Conservation (phyloP, 2,888 invertebrate genomes). For the Linnaemya vulpina region DNA sequence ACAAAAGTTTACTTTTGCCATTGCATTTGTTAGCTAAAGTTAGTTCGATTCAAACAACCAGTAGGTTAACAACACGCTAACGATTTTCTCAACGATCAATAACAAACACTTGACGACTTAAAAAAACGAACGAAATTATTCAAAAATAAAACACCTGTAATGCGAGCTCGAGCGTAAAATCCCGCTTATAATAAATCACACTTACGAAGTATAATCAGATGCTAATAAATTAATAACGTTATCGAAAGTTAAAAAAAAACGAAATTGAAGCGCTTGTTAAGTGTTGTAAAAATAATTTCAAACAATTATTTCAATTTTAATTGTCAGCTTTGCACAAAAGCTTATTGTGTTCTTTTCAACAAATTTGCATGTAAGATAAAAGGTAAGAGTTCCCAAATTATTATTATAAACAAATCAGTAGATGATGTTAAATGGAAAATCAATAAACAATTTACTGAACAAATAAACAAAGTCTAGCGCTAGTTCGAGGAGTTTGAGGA, state of each 20-base stretch:
- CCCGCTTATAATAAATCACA: background rate
- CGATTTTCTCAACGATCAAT: conserved; percentile 46
- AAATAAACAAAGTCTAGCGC: too few species aligned
- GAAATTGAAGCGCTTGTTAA: conserved; percentile 8
- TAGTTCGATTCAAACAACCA: conserved; percentile 68
- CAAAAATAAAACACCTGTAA: background rate
- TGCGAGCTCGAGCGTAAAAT: conserved; percentile 25
- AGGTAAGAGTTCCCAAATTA: conserved; percentile 13
- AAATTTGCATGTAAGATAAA: conserved; percentile 14
- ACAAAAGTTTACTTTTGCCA: conserved; percentile 67
- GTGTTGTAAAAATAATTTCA: conserved; percentile 3
- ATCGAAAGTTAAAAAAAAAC: conserved; percentile 14
- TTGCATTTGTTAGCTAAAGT: conserved; percentile 64
- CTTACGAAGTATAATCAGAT: conserved; percentile 23
- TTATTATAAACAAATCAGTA: background rate
- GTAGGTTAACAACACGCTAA: conserved; percentile 59
- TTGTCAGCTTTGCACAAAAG: conserved; percentile 7
- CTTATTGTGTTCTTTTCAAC: background rate
- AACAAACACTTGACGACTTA: conserved; percentile 35
- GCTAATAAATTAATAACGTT: background rate
- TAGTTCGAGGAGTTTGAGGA: too few species aligned
- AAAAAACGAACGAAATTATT: conserved; percentile 29
- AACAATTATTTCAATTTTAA: conserved; percentile 30
- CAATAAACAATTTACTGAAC: too few species aligned
- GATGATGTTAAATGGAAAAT: background rate